Conservation (phyloP, 2,797 vertebrate species). For the Sylvia borin region DNA sequence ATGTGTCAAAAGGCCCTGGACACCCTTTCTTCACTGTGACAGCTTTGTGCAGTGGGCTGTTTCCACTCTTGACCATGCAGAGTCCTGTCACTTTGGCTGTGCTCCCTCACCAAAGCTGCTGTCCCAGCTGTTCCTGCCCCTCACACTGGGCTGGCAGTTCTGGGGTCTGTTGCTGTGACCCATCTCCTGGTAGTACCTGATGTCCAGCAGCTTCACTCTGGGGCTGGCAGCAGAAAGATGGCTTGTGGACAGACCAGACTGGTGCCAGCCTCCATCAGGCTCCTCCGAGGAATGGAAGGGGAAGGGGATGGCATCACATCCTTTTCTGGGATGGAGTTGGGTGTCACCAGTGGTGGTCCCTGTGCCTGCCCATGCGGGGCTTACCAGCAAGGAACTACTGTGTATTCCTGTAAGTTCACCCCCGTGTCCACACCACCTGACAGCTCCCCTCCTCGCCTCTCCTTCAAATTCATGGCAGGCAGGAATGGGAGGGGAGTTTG, state of each 20-base stretch:
- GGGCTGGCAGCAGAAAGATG: not conserved
- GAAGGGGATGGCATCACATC: not conserved
- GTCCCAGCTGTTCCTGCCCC: not conserved
- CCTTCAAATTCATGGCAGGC: not conserved
- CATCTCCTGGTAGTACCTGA: rapidly evolving
- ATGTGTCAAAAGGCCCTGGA: not conserved
- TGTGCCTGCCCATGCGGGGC: rapidly evolving
- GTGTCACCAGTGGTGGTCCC: rapidly evolving
- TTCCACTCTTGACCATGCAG: rapidly evolving
- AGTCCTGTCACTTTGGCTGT: too few species aligned
- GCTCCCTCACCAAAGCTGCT: rapidly evolving
- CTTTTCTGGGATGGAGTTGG: not conserved
- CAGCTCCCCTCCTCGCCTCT: rapidly evolving
- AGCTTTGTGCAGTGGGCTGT: not conserved
- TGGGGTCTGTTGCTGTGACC: not conserved
- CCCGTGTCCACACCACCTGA: rapidly evolving
- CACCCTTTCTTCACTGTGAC: not conserved
- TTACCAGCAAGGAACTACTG: not conserved
- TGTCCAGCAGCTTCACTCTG: not conserved
- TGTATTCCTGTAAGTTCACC: too few species aligned
- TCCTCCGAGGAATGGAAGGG: rapidly evolving
- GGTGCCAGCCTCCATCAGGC: not conserved
- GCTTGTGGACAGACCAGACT: not conserved
- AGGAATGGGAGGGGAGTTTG: not conserved
- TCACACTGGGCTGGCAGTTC: rapidly evolving